Conservation (phyloP, 2,113 vertebrate species). For the Tringa solitaria region DNA sequence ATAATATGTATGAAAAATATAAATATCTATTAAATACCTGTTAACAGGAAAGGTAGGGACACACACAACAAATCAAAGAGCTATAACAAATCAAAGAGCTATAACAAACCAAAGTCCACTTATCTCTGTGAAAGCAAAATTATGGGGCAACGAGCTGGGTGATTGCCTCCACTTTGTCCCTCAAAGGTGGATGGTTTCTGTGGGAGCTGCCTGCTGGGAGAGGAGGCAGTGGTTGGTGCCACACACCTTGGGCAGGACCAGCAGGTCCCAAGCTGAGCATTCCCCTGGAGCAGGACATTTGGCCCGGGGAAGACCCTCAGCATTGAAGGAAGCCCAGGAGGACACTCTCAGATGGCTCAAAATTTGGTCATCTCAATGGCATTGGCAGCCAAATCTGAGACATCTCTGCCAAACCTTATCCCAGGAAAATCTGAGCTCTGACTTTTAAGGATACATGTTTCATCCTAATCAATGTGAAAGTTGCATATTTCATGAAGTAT, state of each 20-base stretch:
- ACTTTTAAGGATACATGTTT: neutral
- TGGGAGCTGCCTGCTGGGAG: neutral
- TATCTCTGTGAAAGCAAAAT: neutral
- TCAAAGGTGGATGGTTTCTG: neutral
- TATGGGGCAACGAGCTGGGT: accelerated
- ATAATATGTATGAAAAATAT: neutral
- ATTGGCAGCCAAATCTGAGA: neutral
- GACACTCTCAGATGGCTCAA: neutral
- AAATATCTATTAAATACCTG: neutral
- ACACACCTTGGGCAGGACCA: neutral
- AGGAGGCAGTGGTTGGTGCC: neutral
- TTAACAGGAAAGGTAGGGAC: neutral
- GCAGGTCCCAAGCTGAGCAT: neutral
- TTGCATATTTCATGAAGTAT: neutral
- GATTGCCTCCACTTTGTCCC: neutral
- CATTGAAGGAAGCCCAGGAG: neutral
- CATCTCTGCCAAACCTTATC: neutral
- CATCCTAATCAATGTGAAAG: neutral
- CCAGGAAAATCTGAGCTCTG: neutral
- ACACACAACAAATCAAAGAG: neutral
- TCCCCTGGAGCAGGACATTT: neutral
- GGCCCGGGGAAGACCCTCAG: neutral
- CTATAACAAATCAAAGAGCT: neutral
- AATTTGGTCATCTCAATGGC: neutral
- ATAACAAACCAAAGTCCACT: neutral